A percentile compares a stretch with the other conserved stretches of the same genome.
These are phyloP conservation scores for Cephus rjabovi DNA, from an alignment of 2,888 invertebrate genomes.

Conservation along the genomic window DNA sequence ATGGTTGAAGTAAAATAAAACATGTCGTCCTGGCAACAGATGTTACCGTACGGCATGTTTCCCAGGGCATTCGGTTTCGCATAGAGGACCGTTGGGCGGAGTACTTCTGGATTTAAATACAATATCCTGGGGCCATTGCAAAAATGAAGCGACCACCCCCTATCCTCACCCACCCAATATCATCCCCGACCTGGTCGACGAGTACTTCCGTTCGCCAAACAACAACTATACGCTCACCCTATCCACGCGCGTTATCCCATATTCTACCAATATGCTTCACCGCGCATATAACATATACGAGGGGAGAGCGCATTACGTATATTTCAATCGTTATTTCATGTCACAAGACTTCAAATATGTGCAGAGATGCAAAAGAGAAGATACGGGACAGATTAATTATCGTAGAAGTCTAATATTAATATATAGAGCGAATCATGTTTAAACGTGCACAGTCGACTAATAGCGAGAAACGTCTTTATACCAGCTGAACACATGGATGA, in stretches of 20 bases:
- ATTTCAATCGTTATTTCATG: not conserved
- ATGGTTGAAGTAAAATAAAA: not conserved
- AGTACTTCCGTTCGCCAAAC: conserved; percentile 37
- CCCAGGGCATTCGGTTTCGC: conserved; percentile 34
- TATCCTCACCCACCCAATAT: conserved; percentile 13
- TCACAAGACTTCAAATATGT: not conserved
- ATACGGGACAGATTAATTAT: not conserved
- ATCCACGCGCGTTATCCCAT: conserved; percentile 37
- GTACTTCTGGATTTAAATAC: conserved; percentile 46
- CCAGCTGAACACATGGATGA: no score
- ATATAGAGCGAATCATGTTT: not conserved
- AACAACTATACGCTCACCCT: conserved; percentile 37
- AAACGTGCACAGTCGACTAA: not conserved
- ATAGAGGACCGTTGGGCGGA: conserved; percentile 8
- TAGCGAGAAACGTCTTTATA: not conserved
- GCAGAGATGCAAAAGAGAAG: not conserved
- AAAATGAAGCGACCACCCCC: conserved; percentile 32
- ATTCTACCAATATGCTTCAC: conserved; percentile 16
- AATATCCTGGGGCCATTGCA: conserved; percentile 45
- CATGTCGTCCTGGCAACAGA: conserved; percentile 32
- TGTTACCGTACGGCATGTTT: conserved; percentile 46
- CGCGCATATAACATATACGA: not conserved
- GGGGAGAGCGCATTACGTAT: not conserved
- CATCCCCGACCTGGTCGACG: conserved; percentile 6
- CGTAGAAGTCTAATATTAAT: not conserved